Conservation (phyloP, 1,140 invertebrate genomes). For the Metaphire vulgaris region DNA sequence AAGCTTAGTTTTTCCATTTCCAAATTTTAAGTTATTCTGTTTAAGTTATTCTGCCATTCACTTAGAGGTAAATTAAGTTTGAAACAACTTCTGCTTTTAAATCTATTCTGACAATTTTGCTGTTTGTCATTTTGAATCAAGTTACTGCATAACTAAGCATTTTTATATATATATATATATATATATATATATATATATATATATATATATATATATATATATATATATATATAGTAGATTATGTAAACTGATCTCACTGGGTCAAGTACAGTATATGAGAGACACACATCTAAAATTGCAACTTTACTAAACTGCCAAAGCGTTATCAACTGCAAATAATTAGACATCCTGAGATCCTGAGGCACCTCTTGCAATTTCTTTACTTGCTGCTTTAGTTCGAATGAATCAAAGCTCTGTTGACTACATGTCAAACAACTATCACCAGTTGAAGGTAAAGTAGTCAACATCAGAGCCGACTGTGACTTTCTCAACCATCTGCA, state of each 20-base stretch:
- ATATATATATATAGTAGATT: not conserved
- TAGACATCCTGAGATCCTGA: not conserved
- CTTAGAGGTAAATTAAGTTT: too few species aligned
- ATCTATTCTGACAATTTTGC: too few species aligned
- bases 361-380: not conserved
- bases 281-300: not conserved
- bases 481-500: not conserved
- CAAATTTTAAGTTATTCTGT: too few species aligned
- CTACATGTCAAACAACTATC: not conserved
- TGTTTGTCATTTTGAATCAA: too few species aligned
- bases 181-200: not conserved
- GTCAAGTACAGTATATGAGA: too few species aligned
- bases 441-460: not conserved
- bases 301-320: too few species aligned
- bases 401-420: not conserved
- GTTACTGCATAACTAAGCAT: too few species aligned
- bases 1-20: too few species aligned
- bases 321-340: too few species aligned
- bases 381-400: not conserved
- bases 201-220: not conserved
- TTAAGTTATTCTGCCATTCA: too few species aligned
- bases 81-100: too few species aligned
- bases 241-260: not conserved
- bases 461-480: not conserved
- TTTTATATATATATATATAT: too few species aligned